Evolutionary conservation across 1,140 invertebrate genomes (phyloP).

Genomic region (Acromyrmex echinatior): DNA sequence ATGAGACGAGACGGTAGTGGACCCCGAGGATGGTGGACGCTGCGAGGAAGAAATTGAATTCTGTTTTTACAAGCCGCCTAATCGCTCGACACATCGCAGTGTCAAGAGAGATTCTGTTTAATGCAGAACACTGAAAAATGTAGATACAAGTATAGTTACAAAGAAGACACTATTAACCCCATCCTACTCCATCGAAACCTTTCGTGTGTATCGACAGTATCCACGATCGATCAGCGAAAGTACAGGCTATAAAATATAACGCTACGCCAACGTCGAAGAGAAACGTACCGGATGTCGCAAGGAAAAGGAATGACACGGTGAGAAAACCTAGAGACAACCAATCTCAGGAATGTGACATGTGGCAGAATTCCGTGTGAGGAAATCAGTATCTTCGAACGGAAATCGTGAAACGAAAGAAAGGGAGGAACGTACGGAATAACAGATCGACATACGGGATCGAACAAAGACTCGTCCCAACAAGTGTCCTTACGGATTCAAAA

Average conservation of each 20-base stretch:
- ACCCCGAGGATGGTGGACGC: constrained; percentile 1
- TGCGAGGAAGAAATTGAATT: constrained; percentile 45
- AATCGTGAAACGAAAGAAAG: neutral
- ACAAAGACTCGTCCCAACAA: constrained; percentile 47
- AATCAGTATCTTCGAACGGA: neutral
- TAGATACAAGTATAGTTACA: constrained; percentile 42
- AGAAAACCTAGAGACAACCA: constrained; percentile 9
- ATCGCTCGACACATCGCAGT: constrained; percentile 11
- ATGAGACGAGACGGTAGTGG: constrained; percentile 60
- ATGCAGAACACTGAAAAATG: constrained; percentile 22
- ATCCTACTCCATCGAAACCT: neutral
- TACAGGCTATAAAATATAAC: constrained; percentile 61
- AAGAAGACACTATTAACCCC: constrained; percentile 9
- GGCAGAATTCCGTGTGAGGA: neutral
- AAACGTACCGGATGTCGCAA: constrained; percentile 55
- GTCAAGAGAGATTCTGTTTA: constrained; percentile 8
- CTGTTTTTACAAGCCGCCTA: constrained; percentile 21
- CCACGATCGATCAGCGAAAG: constrained; percentile 32
- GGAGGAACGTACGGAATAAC: constrained; percentile 22
- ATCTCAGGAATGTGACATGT: constrained; percentile 66
- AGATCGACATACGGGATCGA: neutral
- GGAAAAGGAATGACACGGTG: constrained; percentile 8
- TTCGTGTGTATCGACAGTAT: neutral
- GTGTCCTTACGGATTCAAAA: constrained; percentile 65
- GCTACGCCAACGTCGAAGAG: neutral